Conservation (phyloP, 2,888 invertebrate genomes). For the Latrodectus hesperus region DNA sequence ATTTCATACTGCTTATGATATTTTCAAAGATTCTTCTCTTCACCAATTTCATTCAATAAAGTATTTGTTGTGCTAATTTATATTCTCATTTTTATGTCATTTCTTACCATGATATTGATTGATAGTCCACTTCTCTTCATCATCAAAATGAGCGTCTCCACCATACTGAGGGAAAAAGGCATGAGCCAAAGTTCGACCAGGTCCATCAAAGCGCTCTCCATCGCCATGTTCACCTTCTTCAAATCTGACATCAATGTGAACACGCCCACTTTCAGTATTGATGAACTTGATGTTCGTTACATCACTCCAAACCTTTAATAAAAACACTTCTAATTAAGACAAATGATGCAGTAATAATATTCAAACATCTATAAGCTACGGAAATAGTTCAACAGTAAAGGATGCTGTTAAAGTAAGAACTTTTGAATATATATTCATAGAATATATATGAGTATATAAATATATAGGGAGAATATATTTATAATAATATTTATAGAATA, state of each 20-base stretch:
- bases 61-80: background rate
- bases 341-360: background rate
- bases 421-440: no score
- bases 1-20: background rate
- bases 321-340: background rate
- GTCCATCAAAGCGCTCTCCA: conserved; percentile 96
- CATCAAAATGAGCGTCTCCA: conserved; percentile 98
- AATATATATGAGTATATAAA: no score
- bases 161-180: conserved; percentile 98
- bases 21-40: background rate
- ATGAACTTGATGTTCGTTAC: conserved; percentile 79
- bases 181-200: conserved; percentile 88
- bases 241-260: conserved; percentile 82
- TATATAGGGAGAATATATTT: no score
- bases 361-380: no score
- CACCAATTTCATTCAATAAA: no score
- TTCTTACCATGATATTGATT: conserved; percentile 76
- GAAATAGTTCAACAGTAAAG: no score
- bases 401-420: no score
- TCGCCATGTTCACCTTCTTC: conserved; percentile 94
- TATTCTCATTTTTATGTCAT: no score
- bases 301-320: conserved; percentile 82
- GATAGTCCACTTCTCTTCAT: conserved; percentile 94
- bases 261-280: conserved; percentile 75
- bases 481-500: no score